phyloP scores from a whole-genome alignment of 2,113 vertebrate genomes.

The Amblyornis subalaris region DNA sequence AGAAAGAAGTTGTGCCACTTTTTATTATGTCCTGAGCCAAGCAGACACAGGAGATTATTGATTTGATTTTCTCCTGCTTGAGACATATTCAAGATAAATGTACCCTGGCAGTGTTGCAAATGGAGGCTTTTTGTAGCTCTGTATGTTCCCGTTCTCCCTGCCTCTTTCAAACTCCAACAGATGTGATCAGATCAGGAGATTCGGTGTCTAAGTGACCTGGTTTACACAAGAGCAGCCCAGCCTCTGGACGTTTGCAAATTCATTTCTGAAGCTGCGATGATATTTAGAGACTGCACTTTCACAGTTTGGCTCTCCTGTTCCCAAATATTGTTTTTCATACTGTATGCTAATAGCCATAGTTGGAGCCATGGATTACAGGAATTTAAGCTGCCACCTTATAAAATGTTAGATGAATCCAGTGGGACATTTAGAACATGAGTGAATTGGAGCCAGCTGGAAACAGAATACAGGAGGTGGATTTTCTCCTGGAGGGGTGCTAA shows the following conservation, averaged over 20 bases:
- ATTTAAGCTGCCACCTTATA: slow-evolving; percentile 39
- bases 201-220: background rate
- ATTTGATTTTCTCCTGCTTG: background rate
- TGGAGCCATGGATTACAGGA: background rate
- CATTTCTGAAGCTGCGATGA: background rate
- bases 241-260: background rate
- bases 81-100: background rate
- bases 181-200: background rate
- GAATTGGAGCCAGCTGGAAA: slow-evolving; percentile 48
- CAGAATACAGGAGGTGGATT: slow-evolving; percentile 48
- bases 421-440: slow-evolving; percentile 39
- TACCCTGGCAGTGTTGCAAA: background rate
- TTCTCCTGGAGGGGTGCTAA: slow-evolving; percentile 33
- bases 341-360: background rate
- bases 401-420: slow-evolving; percentile 32
- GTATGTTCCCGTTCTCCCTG: background rate
- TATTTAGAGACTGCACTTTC: background rate
- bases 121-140: background rate
- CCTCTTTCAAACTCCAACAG: background rate
- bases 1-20: background rate
- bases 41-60: background rate
- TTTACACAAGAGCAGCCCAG: background rate
- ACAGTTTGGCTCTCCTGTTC: background rate
- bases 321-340: background rate
- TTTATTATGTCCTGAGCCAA: background rate